These are phyloP conservation scores for Pygocentrus nattereri DNA, from an alignment of 2,797 vertebrate genomes.

Conservation along the genomic window DNA sequence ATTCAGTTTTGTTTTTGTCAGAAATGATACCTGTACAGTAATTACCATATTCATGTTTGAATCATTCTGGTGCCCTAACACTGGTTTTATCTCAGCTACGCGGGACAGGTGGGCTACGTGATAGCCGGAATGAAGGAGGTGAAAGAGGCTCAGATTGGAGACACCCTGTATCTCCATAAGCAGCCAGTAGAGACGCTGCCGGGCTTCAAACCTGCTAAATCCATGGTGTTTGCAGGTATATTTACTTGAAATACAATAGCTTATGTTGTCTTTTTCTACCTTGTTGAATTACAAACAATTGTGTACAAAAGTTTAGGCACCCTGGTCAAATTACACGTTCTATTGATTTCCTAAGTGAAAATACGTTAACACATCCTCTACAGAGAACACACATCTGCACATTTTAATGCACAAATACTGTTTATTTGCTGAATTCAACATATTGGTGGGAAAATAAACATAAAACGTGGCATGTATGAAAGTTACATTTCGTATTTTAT, in stretches of 20 bases:
- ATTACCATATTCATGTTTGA: slow-evolving; percentile 11
- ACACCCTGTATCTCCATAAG: slow-evolving; percentile 89
- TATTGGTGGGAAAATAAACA: too few species aligned
- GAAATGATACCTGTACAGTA: too few species aligned
- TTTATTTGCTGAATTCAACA: too few species aligned
- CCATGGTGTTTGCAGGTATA: slow-evolving; percentile 98
- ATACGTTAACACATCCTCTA: too few species aligned
- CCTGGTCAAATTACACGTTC: too few species aligned
- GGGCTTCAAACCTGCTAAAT: slow-evolving; percentile 94
- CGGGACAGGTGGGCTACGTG: slow-evolving; percentile 96
- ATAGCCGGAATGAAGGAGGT: slow-evolving; percentile 97
- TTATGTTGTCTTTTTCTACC: neutral
- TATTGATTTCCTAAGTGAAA: too few species aligned
- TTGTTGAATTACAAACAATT: neutral
- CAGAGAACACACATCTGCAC: too few species aligned
- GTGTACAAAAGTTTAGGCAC: too few species aligned
- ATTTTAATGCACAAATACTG: too few species aligned
- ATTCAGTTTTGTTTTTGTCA: neutral
- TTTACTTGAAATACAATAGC: neutral
- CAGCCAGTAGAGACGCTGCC: slow-evolving; percentile 90
- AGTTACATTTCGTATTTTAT: too few species aligned
- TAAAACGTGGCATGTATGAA: too few species aligned
- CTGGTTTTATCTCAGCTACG: slow-evolving; percentile 79
- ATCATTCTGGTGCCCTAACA: neutral
- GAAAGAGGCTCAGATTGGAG: slow-evolving; percentile 97